These are phyloP conservation scores for Anarrhichthys ocellatus DNA, from an alignment of 2,113 vertebrate genomes.

Conservation along the genomic window DNA sequence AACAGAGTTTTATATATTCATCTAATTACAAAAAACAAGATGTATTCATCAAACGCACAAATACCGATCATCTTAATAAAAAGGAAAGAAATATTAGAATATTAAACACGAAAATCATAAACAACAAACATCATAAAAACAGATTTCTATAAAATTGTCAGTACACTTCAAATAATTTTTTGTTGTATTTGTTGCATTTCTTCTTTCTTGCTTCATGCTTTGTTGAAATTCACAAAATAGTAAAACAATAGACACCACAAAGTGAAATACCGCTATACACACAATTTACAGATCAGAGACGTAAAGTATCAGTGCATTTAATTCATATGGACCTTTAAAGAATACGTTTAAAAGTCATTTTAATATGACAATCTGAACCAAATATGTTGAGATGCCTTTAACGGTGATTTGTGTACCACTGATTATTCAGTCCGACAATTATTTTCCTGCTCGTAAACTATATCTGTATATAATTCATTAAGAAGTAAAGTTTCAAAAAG, in stretches of 20 bases:
- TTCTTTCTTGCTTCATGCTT: background rate
- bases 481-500: too few species aligned
- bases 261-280: background rate
- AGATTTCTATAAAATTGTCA: background rate
- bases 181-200: background rate
- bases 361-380: background rate
- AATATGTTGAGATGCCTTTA: background rate
- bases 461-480: background rate
- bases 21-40: background rate
- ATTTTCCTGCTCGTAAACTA: background rate
- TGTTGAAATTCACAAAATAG: background rate
- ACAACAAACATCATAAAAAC: background rate
- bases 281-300: background rate
- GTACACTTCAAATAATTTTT: background rate
- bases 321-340: background rate
- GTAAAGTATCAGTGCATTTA: background rate
- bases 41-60: background rate
- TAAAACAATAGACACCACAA: background rate
- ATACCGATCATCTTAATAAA: background rate
- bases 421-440: too few species aligned
- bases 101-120: background rate
- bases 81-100: background rate
- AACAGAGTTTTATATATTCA: background rate
- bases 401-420: background rate
- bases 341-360: background rate